phyloP scores from a whole-genome alignment of 2,888 invertebrate species.

The Diarsia dahlii region DNA sequence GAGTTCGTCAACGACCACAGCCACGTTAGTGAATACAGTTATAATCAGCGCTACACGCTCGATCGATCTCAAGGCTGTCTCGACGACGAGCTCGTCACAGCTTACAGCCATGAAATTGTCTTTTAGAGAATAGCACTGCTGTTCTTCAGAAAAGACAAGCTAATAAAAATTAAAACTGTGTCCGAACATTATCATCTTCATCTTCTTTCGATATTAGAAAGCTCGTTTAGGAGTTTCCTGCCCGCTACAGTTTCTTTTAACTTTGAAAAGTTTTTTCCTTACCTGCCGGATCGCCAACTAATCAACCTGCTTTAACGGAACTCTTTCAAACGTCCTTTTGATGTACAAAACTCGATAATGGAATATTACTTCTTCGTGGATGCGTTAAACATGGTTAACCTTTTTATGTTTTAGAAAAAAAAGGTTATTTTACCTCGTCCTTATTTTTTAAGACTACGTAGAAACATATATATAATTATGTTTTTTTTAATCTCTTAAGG shows the following conservation, averaged over 20 bases:
- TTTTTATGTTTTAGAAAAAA: not conserved
- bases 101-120: too few relatives aligned
- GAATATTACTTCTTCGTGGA: constrained; percentile 59
- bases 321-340: constrained; percentile 65
- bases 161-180: constrained; percentile 45
- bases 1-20: too few relatives aligned
- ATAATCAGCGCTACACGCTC: too few relatives aligned
- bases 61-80: too few relatives aligned
- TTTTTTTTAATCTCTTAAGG: not conserved
- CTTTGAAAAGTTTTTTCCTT: constrained; percentile 63
- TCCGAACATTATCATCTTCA: constrained; percentile 56
- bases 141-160: constrained; percentile 15
- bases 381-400: constrained; percentile 8
- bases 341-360: constrained; percentile 65
- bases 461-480: not conserved
- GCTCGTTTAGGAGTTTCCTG: constrained; percentile 36
- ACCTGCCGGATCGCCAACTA: constrained; percentile 66
- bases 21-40: too few relatives aligned
- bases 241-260: constrained; percentile 41
- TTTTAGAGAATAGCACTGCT: too few relatives aligned
- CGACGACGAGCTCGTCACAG: too few relatives aligned
- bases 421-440: not conserved
- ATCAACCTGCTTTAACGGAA: constrained; percentile 65
- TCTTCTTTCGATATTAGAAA: constrained; percentile 54
- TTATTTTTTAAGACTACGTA: not conserved